These are phyloP conservation scores for Drosophila sordidula DNA, from an alignment of 2,888 invertebrate species.

Conservation along the genomic window DNA sequence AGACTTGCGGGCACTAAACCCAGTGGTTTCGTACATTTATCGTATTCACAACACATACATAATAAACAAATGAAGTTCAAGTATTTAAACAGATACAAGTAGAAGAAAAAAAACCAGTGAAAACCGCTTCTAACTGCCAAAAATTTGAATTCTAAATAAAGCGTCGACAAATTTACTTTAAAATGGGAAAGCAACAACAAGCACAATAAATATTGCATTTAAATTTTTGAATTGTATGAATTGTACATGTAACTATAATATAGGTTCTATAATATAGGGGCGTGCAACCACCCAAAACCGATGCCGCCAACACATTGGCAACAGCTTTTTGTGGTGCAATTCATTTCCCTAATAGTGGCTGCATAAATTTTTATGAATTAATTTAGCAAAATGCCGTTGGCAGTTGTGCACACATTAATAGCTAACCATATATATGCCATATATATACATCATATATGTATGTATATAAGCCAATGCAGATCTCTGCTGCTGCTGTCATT, in stretches of 20 bases:
- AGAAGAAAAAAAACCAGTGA: constrained; percentile 11
- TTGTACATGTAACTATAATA: neutral
- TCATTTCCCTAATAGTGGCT: constrained; percentile 70
- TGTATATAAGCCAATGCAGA: constrained; percentile 23
- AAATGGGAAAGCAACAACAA: constrained; percentile 6
- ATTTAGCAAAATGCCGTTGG: constrained; percentile 75
- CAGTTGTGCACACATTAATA: constrained; percentile 70
- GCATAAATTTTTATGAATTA: constrained; percentile 82
- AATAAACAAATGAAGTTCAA: constrained; percentile 30
- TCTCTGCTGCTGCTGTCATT: constrained; percentile 70
- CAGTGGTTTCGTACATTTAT: constrained; percentile 3
- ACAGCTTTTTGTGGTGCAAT: constrained; percentile 39
- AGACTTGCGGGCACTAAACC: constrained; percentile 15
- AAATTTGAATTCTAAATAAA: constrained; percentile 22
- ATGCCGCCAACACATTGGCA: constrained; percentile 40
- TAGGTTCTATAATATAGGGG: constrained; percentile 40
- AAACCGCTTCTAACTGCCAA: constrained; percentile 18
- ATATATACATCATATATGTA: constrained; percentile 1
- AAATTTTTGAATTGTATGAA: constrained; percentile 1
- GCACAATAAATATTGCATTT: neutral
- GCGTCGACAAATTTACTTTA: constrained; percentile 24
- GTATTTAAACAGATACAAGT: constrained; percentile 9
- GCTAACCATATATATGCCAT: constrained; percentile 31
- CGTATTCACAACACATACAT: neutral
- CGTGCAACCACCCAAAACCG: constrained; percentile 54